phyloP scores from a whole-genome alignment of 2,113 vertebrate species.

The Rhinoptilus africanus region DNA sequence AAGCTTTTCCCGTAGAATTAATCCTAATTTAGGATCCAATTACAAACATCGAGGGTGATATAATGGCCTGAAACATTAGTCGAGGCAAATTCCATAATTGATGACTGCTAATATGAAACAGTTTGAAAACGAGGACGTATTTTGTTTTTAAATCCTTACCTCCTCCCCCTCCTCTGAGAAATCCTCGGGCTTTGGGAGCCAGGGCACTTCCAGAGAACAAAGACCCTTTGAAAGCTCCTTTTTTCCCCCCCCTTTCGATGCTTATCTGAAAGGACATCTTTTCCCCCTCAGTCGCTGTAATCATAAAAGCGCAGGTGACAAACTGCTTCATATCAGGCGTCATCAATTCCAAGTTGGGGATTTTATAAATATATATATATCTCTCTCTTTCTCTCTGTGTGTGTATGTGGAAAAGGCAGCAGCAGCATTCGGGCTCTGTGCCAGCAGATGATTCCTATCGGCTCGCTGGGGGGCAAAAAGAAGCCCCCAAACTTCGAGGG shows the following conservation, averaged over 20 bases:
- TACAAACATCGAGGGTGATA: conserved; percentile 45
- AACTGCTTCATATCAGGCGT: conserved; percentile 61
- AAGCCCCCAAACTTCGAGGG: conserved; percentile 15
- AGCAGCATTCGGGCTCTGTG: not conserved
- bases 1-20: conserved; percentile 51
- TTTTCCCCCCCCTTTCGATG: conserved; percentile 31
- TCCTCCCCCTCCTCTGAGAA: conserved; percentile 59
- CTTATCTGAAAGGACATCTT: conserved; percentile 80
- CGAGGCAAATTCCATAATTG: conserved; percentile 65
- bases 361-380: not conserved
- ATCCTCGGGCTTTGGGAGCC: conserved; percentile 31
- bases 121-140: conserved; percentile 54
- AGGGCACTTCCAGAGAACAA: conserved; percentile 73
- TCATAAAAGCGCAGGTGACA: conserved; percentile 78
- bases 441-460: not conserved
- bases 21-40: conserved; percentile 56
- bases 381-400: not conserved
- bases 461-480: not conserved
- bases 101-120: conserved; percentile 24
- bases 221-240: conserved; percentile 74
- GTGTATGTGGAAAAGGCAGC: not conserved
- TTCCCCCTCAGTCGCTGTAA: conserved; percentile 63
- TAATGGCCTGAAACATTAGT: conserved; percentile 37
- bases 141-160: conserved; percentile 66
- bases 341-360: conserved; percentile 12